Percentiles rank a stretch among this genome's conserved stretches.
phyloP scores from a whole-genome alignment of 2,113 vertebrate species.

The Seriola rivoliana region DNA sequence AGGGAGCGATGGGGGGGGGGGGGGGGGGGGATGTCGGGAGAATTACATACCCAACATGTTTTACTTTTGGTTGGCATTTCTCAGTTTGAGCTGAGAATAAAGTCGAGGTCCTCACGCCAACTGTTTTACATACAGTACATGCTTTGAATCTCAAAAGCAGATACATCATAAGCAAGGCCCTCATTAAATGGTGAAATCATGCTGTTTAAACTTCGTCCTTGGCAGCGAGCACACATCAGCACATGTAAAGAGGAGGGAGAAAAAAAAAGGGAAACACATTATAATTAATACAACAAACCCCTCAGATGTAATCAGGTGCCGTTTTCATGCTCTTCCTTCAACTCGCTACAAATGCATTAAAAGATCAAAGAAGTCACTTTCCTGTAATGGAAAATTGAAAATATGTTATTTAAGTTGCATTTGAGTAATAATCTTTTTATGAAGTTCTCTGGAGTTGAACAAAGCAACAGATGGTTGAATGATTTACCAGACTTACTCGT shows the following conservation, averaged over 20 bases:
- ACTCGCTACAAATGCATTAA: conserved; percentile 65
- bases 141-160: conserved; percentile 77
- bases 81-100: conserved; percentile 68
- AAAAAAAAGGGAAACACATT: conserved; percentile 47
- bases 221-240: conserved; percentile 74
- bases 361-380: conserved; percentile 69
- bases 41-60: conserved; percentile 57
- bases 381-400: conserved; percentile 70
- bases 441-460: conserved; percentile 66
- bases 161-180: conserved; percentile 77
- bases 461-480: conserved; percentile 74
- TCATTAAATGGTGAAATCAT: conserved; percentile 81
- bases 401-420: conserved; percentile 66
- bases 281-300: conserved; percentile 80
- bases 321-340: conserved; percentile 72
- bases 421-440: conserved; percentile 70
- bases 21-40: conserved; percentile 2
- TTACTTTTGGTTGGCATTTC: conserved; percentile 68
- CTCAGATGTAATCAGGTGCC: conserved; percentile 73
- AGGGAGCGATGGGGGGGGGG: conserved; percentile 11
- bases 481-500: conserved; percentile 55
- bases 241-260: conserved; percentile 58
- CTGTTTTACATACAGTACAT: conserved; percentile 80
- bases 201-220: conserved; percentile 81
- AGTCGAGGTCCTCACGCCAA: conserved; percentile 66